Conservation (phyloP, 2,113 vertebrate genomes). For the Myocastor coypus region DNA sequence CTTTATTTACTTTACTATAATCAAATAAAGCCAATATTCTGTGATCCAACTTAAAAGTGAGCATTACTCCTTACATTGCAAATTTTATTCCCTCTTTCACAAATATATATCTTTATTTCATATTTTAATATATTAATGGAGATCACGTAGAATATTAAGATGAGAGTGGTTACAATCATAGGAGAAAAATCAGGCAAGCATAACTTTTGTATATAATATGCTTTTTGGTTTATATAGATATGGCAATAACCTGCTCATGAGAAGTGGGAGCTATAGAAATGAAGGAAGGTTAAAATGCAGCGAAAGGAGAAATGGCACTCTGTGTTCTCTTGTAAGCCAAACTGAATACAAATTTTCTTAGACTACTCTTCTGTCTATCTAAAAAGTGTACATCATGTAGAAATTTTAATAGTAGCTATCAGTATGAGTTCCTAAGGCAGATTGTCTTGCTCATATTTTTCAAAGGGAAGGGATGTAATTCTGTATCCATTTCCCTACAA, state of each 20-base stretch:
- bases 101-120: background rate
- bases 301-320: background rate
- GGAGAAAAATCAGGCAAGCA: too few relatives aligned
- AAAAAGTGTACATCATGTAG: background rate
- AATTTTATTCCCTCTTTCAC: background rate
- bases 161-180: too few relatives aligned
- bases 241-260: too few relatives aligned
- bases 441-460: background rate
- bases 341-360: slow-evolving; percentile 12
- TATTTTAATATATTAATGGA: background rate
- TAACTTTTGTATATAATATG: too few relatives aligned
- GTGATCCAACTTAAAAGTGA: background rate
- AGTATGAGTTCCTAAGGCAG: slow-evolving; percentile 14
- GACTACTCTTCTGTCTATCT: background rate
- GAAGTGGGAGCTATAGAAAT: background rate
- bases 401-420: slow-evolving; percentile 32
- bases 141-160: too few relatives aligned
- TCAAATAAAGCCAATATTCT: background rate
- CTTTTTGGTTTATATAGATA: too few relatives aligned
- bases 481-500: slow-evolving; percentile 22
- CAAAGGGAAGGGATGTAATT: too few relatives aligned
- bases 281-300: background rate
- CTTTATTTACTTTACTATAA: too few relatives aligned
- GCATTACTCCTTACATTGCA: background rate
- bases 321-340: slow-evolving; percentile 36